Base-by-base conservation (phyloP, 2,797 vertebrate genomes). In the Huso huso region DNA sequence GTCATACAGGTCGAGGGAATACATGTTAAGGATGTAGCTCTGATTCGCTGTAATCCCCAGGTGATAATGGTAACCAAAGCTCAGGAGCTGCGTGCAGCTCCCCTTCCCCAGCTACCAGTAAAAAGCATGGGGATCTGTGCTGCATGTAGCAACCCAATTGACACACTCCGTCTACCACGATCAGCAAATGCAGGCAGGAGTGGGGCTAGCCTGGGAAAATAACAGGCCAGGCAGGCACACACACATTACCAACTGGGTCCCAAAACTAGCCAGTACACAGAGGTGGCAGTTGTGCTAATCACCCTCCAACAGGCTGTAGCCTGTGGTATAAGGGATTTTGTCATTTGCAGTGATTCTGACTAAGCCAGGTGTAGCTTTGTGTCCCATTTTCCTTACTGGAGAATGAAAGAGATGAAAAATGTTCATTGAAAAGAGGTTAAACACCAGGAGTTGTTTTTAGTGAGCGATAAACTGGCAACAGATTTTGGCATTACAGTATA, bases 281-380 rank as follows among this genome's bases (percentile, higher is more conserved):
- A 65, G 8, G 57, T 68, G 8, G 61, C 64, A 6, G 37, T 37
- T 4, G 48, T 66, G 37, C 57, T 74, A 12, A 61, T 70, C 6
- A 48, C 49, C 11, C 10, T 68, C 2, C 37, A 71, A 53, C 12
- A n/a, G 1, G 71, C 61, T 1, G 10, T 12, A 0, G 13, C 13
- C 15, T 8, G 61, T 0, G 5, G 9, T 1, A 13, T 67, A 1
- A 49, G 61, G 1, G 18, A 49, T 9, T n/a, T 65, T 7, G 62
- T 61, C 13, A 60, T 68, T 49, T 71, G 69, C 12, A 65, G 62
- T 2, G 68, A 73, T 8, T 71, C 66, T 6, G 52, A 68, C 11
- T 68, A 71, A n/a, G n/a, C n/a, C n/a, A 57, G 10, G 6, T 10
- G n/a, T 4, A 61, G 62, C 48, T 67, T 72, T 49, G 48, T 59